Evolutionary conservation across 2,113 vertebrate genomes (phyloP), one percentile per base, ranked within the genome.

Genomic region (Promerops cafer): DNA sequence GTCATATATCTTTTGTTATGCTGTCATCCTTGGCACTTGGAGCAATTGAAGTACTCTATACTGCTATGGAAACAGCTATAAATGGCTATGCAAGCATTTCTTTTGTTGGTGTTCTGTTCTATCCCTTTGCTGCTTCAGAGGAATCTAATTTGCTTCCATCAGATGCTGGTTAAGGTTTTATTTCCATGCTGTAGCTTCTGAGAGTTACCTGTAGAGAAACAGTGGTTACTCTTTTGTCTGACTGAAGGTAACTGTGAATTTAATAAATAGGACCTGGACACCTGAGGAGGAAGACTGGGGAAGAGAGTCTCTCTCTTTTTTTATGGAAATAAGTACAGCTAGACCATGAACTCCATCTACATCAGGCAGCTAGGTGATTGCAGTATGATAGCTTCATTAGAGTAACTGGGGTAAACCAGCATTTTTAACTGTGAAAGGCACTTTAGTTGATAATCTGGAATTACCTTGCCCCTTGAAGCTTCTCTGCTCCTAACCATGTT

Each of bases 41-140:
- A 95, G 93, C 91, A 89, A 63, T 50, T 85, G 78, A 88, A 87
- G 75, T 76, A 57, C 90, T 95, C 76, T 69, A 8, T 87, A 93
- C 70, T 96, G 92, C 94, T 94, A 85, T 96, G 93, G 93, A 95
- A 96, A 95, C 90, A 91, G 94, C 92, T 96, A 87, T 95, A 93
- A 94, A 94, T 94, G 95, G 94, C 87, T 92, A n/a, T 65, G 71
- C 66, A 77, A 86, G 92, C 68, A 44, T 91, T 93, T 91, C 87
- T 95, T 93, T 95, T 95, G 88, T 93, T 93, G 57, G 27, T 89
- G 31, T 86, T 93, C 95, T 94, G 40, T 77, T 92, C 89, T 83
- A 10, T 83, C 63, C 64, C 44, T 77, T 76, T 87, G 61, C 87
- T 96, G 85, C 59, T 94, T 88, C 59, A 28, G 59, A 91, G 63